Conservation (phyloP, 2,797 vertebrate genomes). For the Enteromius argenteus region DNA sequence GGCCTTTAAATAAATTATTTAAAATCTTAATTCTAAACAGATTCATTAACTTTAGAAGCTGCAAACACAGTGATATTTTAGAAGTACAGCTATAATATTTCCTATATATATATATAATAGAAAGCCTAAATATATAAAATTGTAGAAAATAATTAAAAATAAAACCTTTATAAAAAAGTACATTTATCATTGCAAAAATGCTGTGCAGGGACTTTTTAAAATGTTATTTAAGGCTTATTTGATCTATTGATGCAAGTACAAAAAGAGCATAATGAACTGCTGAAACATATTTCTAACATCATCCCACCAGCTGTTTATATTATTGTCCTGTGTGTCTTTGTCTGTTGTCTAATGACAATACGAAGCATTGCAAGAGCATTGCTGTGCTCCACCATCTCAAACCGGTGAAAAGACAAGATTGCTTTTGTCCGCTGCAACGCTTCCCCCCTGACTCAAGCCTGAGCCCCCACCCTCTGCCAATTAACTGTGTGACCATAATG, state of each 20-base stretch:
- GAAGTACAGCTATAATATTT: neutral
- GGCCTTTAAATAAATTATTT: neutral
- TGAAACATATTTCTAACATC: slow-evolving; percentile 16
- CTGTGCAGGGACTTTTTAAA: neutral
- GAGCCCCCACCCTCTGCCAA: slow-evolving; percentile 70
- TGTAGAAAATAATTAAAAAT: neutral
- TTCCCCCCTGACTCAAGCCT: slow-evolving; percentile 41
- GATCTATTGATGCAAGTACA: slow-evolving; percentile 8
- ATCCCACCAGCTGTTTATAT: slow-evolving; percentile 30
- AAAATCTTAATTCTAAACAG: neutral
- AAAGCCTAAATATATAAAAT: neutral
- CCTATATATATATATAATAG: neutral
- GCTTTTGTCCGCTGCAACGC: slow-evolving; percentile 53
- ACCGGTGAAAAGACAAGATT: slow-evolving; percentile 52
- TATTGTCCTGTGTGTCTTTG: slow-evolving; percentile 25
- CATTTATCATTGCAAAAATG: neutral
- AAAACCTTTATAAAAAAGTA: neutral
- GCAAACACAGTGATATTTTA: neutral
- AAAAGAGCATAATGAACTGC: slow-evolving; percentile 12
- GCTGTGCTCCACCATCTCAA: slow-evolving; percentile 46
- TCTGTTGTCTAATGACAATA: slow-evolving; percentile 48
- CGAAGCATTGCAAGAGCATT: slow-evolving; percentile 49
- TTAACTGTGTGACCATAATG: slow-evolving; percentile 83
- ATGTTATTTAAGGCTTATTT: neutral
- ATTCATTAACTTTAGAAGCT: neutral